Evolutionary conservation across 2,113 vertebrate species (phyloP).

Genomic region (Stigmatopora nigra): DNA sequence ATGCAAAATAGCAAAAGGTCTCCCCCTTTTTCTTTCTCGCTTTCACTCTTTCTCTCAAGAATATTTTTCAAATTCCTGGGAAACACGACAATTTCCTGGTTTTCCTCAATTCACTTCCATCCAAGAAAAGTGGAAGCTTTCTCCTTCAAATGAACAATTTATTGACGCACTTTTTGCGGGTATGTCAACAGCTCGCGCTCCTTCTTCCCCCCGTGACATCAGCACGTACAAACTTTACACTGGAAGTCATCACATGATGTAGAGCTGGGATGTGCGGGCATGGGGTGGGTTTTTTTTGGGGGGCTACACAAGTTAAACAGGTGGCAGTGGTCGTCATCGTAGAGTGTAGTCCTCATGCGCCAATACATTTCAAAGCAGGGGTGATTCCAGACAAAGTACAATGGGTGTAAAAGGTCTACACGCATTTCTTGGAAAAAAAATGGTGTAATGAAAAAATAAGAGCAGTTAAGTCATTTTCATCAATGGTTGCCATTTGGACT

Average conservation of each 20-base stretch:
- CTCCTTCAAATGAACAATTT: slow-evolving; percentile 99
- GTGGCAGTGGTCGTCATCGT: slow-evolving; percentile 68
- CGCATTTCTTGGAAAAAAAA: not conserved
- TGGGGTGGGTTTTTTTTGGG: too few relatives aligned
- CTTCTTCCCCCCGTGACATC: slow-evolving; percentile 91
- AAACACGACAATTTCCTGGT: slow-evolving; percentile 70
- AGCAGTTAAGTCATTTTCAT: not conserved
- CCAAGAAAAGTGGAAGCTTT: slow-evolving; percentile 82
- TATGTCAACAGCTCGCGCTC: slow-evolving; percentile 90
- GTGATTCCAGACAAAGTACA: slow-evolving; percentile 32
- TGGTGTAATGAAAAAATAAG: not conserved
- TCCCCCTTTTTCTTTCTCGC: slow-evolving; percentile 40
- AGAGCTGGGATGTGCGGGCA: slow-evolving; percentile 54
- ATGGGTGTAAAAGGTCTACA: slow-evolving; percentile 6
- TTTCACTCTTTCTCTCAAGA: slow-evolving; percentile 16
- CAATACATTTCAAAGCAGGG: slow-evolving; percentile 44
- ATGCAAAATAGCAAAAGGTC: slow-evolving; percentile 51
- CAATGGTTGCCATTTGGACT: too few relatives aligned
- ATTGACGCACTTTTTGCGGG: slow-evolving; percentile 80
- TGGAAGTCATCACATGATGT: slow-evolving; percentile 93
- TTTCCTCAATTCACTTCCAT: slow-evolving; percentile 95
- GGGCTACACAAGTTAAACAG: slow-evolving; percentile 92
- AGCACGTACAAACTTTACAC: slow-evolving; percentile 97
- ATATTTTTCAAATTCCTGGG: slow-evolving; percentile 63
- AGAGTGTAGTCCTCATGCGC: slow-evolving; percentile 54